phyloP scores from a whole-genome alignment of 2,888 invertebrate species.

The Polymixis flavicincta region DNA sequence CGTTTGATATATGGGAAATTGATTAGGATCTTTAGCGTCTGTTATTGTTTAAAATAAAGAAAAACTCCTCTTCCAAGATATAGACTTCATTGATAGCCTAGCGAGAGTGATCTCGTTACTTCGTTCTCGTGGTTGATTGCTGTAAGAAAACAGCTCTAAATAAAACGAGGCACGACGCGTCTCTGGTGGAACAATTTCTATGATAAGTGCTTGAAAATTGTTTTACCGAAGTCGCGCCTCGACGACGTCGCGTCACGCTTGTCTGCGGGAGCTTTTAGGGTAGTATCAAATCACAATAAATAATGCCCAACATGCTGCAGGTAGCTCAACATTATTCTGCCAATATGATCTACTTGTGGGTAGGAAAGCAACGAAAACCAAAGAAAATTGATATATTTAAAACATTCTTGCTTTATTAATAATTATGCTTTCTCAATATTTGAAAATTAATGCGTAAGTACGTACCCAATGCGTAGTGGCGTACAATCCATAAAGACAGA shows the following conservation, averaged over 20 bases:
- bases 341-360: neutral
- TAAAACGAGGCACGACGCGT: no score
- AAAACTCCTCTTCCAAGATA: neutral
- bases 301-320: neutral
- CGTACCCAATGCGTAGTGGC: constrained; percentile 47
- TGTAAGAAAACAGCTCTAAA: neutral
- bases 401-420: neutral
- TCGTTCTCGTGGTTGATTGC: neutral
- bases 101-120: neutral
- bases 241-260: no score
- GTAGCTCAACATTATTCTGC: neutral
- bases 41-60: neutral
- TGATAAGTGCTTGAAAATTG: no score
- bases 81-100: neutral
- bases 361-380: neutral
- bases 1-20: neutral
- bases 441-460: constrained; percentile 14
- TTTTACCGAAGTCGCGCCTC: no score
- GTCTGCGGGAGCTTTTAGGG: no score
- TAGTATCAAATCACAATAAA: neutral
- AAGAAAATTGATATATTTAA: neutral
- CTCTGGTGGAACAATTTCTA: no score
- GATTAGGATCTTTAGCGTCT: neutral
- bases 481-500: no score
- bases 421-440: neutral